Evolutionary conservation across 2,797 vertebrate species (phyloP).

Genomic region (Alcedo quadribrachys): DNA sequence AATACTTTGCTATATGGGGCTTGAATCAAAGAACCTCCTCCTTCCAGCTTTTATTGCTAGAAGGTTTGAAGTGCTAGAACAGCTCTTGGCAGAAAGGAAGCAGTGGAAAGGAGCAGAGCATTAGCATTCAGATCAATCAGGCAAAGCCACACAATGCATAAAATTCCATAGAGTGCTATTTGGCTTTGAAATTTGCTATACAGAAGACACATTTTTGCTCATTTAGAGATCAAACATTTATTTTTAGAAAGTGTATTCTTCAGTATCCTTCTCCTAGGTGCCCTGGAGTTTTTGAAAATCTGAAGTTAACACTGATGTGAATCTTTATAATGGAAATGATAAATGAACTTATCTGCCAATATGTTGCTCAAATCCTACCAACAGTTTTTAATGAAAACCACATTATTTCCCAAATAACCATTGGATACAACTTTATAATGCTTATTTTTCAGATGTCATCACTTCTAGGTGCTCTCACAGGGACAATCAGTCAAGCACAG

Average conservation of each 20-base stretch:
- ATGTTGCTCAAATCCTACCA: neutral
- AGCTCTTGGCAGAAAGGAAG: slow-evolving; percentile 40
- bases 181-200: slow-evolving; percentile 8
- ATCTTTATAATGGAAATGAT: neutral
- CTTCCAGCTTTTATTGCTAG: neutral
- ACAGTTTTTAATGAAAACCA: neutral
- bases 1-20: neutral
- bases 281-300: neutral
- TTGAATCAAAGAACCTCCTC: neutral
- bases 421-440: neutral
- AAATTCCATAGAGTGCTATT: neutral
- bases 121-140: neutral
- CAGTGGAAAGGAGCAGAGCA: slow-evolving; percentile 22
- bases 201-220: neutral
- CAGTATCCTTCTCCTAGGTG: neutral
- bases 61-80: slow-evolving; percentile 12
- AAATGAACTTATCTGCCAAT: neutral
- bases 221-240: neutral
- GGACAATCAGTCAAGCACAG: neutral
- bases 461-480: neutral
- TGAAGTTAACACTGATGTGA: neutral
- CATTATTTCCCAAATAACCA: neutral
- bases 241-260: neutral
- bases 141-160: neutral
- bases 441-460: neutral